A percentile compares a stretch with the other conserved stretches of the same genome.
phyloP scores from a whole-genome alignment of 2,888 invertebrate genomes.

The Tipula vernalis region DNA sequence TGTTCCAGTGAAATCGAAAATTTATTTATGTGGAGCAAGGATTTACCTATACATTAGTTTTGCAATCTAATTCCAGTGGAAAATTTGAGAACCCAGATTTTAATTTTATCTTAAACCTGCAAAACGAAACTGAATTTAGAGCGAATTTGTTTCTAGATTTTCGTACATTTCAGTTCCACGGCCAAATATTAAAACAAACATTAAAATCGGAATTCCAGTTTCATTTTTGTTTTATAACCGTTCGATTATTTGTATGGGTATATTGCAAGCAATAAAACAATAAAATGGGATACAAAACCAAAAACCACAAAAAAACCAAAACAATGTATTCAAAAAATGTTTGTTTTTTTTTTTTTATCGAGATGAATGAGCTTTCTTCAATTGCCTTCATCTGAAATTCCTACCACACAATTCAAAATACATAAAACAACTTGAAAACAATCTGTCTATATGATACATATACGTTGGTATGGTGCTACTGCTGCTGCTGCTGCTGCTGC shows the following conservation, averaged over 20 bases:
- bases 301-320: background rate
- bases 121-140: too few relatives aligned
- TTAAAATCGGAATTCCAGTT: background rate
- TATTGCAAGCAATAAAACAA: background rate
- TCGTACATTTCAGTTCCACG: background rate
- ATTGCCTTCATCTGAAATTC: background rate
- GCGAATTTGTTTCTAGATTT: background rate
- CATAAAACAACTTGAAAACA: constrained; percentile 4
- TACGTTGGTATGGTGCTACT: background rate
- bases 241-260: background rate
- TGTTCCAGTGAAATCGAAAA: background rate
- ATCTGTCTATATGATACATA: background rate
- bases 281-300: background rate
- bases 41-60: background rate
- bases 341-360: background rate
- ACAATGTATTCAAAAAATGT: background rate
- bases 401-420: constrained; percentile 4
- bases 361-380: background rate
- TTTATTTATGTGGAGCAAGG: background rate
- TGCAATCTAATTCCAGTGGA: background rate
- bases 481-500: background rate
- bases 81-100: too few relatives aligned
- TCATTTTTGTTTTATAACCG: background rate
- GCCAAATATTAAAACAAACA: background rate
- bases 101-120: too few relatives aligned